A percentile compares a stretch with the other conserved stretches of the same genome.
phyloP scores from a whole-genome alignment of 1,140 invertebrate genomes.

The Micrasema minimum region DNA sequence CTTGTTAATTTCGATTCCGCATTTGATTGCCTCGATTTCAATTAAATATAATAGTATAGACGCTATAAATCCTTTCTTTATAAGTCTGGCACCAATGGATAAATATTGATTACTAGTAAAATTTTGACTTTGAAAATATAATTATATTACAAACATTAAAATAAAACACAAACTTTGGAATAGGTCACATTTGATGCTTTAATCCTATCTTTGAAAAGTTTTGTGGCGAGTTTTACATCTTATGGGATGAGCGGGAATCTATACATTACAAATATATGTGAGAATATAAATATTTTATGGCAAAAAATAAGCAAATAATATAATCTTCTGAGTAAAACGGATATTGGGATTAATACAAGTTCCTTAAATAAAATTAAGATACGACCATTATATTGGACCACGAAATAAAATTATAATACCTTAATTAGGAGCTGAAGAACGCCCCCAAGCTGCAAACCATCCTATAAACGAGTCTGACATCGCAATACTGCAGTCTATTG shows the following conservation, averaged over 20 bases:
- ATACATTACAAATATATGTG: slow-evolving; percentile 2
- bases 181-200: slow-evolving; percentile 22
- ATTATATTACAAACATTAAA: slow-evolving; percentile 27
- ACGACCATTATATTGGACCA: slow-evolving; percentile 5
- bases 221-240: slow-evolving; percentile 23
- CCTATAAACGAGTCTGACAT: too few relatives aligned
- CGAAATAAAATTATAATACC: slow-evolving; percentile 19
- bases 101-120: slow-evolving; percentile 14
- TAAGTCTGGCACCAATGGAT: slow-evolving; percentile 9
- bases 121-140: neutral
- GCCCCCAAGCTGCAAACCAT: neutral
- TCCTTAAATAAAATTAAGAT: neutral
- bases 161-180: slow-evolving; percentile 25
- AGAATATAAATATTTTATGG: neutral
- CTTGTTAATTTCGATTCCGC: neutral
- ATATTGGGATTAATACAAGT: too few relatives aligned
- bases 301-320: slow-evolving; percentile 1
- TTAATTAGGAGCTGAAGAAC: slow-evolving; percentile 24
- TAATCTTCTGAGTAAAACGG: too few relatives aligned
- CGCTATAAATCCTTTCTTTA: slow-evolving; percentile 9
- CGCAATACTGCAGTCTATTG: too few relatives aligned
- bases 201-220: slow-evolving; percentile 29
- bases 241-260: slow-evolving; percentile 5
- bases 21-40: neutral
- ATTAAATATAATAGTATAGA: too few relatives aligned